Percentiles rank a stretch among this genome's conserved stretches.
Evolutionary conservation across 2,888 invertebrate species (phyloP).

Genomic region (Iphiclides podalirius): DNA sequence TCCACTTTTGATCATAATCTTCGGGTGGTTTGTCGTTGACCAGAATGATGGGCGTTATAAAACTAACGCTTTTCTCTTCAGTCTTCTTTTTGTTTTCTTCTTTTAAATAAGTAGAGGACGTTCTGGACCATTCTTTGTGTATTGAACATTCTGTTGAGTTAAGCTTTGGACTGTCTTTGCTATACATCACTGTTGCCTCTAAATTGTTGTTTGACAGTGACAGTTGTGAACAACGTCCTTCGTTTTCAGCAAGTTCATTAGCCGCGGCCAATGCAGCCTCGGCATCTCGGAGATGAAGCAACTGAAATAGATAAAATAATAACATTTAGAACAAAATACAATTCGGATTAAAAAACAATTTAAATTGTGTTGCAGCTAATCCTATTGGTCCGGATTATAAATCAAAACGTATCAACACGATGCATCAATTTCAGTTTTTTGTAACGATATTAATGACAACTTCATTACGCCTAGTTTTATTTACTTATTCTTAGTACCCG

Average conservation of each 20-base stretch:
- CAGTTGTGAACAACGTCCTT: constrained; percentile 42
- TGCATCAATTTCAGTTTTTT: no score
- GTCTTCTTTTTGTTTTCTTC: constrained; percentile 36
- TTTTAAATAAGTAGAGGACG: constrained; percentile 44
- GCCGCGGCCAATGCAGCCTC: constrained; percentile 54
- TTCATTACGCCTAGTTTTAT: no score
- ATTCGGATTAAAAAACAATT: neutral
- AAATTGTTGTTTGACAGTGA: constrained; percentile 46
- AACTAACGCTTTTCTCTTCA: constrained; percentile 38
- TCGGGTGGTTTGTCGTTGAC: constrained; percentile 67
- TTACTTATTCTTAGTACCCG: no score
- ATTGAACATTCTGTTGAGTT: constrained; percentile 44
- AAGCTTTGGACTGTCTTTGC: constrained; percentile 46
- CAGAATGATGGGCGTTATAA: constrained; percentile 61
- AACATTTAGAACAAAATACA: neutral
- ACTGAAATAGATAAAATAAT: constrained; percentile 40
- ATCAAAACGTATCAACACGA: no score
- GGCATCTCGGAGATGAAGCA: constrained; percentile 60
- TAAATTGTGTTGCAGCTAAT: no score
- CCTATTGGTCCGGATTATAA: no score
- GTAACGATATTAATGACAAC: no score
- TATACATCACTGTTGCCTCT: constrained; percentile 50
- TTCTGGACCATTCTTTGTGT: constrained; percentile 42
- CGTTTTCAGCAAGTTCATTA: constrained; percentile 42
- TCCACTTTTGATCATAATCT: constrained; percentile 65